phyloP scores from a whole-genome alignment of 2,888 invertebrate species.

The Sarcophaga subvicina region DNA sequence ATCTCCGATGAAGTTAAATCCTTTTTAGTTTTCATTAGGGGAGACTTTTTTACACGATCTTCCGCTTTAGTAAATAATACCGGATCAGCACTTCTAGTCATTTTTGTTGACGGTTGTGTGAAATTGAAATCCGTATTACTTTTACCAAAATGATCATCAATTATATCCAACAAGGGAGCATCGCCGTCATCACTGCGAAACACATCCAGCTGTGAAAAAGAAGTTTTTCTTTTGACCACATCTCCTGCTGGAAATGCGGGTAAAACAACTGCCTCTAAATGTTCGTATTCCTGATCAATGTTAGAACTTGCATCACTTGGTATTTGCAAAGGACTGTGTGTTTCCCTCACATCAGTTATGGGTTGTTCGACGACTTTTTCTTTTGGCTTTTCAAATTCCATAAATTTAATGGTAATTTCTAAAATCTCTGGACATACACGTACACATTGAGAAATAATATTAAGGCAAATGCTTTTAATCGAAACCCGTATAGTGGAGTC shows the following conservation, averaged over 20 bases:
- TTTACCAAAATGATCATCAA: slow-evolving; percentile 86
- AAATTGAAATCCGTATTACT: slow-evolving; percentile 76
- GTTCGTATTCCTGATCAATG: slow-evolving; percentile 73
- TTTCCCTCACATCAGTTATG: slow-evolving; percentile 63
- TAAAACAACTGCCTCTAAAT: slow-evolving; percentile 70
- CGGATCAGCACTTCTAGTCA: slow-evolving; percentile 77
- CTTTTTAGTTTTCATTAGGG: slow-evolving; percentile 48
- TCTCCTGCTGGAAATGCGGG: slow-evolving; percentile 21
- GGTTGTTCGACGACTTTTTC: not conserved
- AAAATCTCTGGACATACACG: slow-evolving; percentile 89
- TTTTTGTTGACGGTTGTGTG: slow-evolving; percentile 68
- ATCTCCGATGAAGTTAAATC: slow-evolving; percentile 80
- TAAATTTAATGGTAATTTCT: slow-evolving; percentile 85
- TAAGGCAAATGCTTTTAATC: slow-evolving; percentile 93
- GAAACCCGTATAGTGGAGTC: slow-evolving; percentile 93
- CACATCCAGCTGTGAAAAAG: slow-evolving; percentile 59
- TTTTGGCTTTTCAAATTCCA: slow-evolving; percentile 76
- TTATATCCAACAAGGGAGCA: slow-evolving; percentile 83
- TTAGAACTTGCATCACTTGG: slow-evolving; percentile 74
- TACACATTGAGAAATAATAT: slow-evolving; percentile 89
- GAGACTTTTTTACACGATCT: slow-evolving; percentile 30
- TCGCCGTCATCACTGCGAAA: slow-evolving; percentile 62
- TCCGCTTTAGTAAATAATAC: slow-evolving; percentile 71
- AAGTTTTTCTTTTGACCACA: slow-evolving; percentile 49
- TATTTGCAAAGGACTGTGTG: slow-evolving; percentile 71